phyloP scores from a whole-genome alignment of 1,140 invertebrate species.

The Drosophila rhopaloa region DNA sequence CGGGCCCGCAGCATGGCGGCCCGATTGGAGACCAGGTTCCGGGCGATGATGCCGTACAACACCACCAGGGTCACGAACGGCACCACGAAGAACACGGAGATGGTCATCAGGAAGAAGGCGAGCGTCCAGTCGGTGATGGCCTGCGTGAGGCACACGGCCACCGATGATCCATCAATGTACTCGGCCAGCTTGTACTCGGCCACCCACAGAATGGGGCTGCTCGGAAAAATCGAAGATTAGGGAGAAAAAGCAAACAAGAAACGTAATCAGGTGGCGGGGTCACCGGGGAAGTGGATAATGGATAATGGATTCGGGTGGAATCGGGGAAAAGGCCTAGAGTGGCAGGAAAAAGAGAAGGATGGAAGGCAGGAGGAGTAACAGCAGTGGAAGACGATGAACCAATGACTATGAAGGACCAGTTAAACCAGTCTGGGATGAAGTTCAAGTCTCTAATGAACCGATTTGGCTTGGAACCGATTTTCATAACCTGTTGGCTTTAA shows the following conservation, averaged over 20 bases:
- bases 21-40: constrained; percentile 92
- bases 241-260: constrained; percentile 61
- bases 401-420: constrained; percentile 14
- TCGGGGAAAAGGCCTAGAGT: constrained; percentile 3
- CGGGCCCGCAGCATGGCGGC: constrained; percentile 88
- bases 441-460: constrained; percentile 8
- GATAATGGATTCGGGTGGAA: constrained; percentile 32
- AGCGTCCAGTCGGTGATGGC: constrained; percentile 90
- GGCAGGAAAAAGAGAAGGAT: constrained; percentile 12
- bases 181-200: constrained; percentile 89
- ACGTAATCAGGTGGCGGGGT: constrained; percentile 59
- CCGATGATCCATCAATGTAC: constrained; percentile 88
- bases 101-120: constrained; percentile 91
- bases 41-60: constrained; percentile 93
- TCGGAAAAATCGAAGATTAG: constrained; percentile 19
- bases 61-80: constrained; percentile 92
- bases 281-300: constrained; percentile 35
- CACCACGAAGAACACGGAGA: constrained; percentile 92
- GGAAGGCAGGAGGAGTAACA: neutral
- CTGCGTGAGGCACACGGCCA: constrained; percentile 91
- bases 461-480: neutral
- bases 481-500: constrained; percentile 4
- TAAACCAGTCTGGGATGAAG: constrained; percentile 4
- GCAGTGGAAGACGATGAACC: constrained; percentile 6
- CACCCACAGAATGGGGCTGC: constrained; percentile 91